Base-by-base conservation (phyloP, 2,888 invertebrate species). In the Hypselothyrea guttata region DNA sequence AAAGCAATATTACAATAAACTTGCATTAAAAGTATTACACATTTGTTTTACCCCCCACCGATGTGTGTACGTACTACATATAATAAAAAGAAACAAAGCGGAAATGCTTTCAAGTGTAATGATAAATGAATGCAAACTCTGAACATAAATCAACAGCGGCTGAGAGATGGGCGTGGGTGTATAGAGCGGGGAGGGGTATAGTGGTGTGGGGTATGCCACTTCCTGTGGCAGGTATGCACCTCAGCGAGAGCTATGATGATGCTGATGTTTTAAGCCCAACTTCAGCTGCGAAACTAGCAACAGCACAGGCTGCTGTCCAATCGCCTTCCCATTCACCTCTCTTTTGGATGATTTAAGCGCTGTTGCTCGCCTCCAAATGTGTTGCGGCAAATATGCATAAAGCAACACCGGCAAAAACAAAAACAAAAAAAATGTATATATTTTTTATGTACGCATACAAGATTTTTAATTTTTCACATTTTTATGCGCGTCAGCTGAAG, bases 331-430 rank as follows among this genome's bases (percentile, higher is more conserved):
- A 12, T 42, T 16, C 18, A 5, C 27, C 37, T 1, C 9, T 35
- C 46, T 12, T 33, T 63, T 56, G 73, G 73, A 78, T 78, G 78
- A 78, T 78, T 78, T 78, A 78, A 78, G 55, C 76, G 75, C 76
- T 61, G 73, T 49, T 60, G 75, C 84, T 71, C 82, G 72, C 37
- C 76, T 78, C 79, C 53, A 71, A 78, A 84, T 84, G 83, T 84
- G 78, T 84, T 78, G 78, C 84, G 78, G 85, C 79, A 78, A 78
- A 78, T 78, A 78, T 78, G 83, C 78, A 78, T 82, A 78, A 78
- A 78, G 83, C 79, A 78, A 63, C 64, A 68, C 61, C 47, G 68
- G 48, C 48, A 64, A 67, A 49, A 48, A 49, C 11, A 59, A 56
- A 46, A 51, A 42, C 35, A 47, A 49, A 31, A 11, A 30, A 38